These are phyloP conservation scores for Drosophila villosipedis DNA, from an alignment of 2,888 invertebrate species.

Conservation along the genomic window DNA sequence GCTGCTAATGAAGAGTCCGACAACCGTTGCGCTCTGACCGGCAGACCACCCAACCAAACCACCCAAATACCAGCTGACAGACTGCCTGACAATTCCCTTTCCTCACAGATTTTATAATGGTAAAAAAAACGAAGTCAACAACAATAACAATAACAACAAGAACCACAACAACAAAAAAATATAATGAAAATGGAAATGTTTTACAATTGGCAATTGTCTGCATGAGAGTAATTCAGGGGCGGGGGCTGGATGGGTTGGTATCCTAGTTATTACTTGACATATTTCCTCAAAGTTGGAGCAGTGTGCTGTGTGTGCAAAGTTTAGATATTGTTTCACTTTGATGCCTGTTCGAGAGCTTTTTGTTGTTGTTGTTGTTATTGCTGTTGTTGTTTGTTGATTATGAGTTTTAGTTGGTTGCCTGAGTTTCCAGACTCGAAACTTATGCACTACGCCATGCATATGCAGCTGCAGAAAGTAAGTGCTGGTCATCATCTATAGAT, in stretches of 20 bases:
- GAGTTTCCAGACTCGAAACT: conserved; percentile 4
- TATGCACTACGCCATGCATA: neutral
- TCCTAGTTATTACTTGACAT: conserved; percentile 49
- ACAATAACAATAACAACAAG: neutral
- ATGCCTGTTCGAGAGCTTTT: conserved; percentile 3
- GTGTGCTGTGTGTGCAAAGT: conserved; percentile 8
- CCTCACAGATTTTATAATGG: conserved; percentile 25
- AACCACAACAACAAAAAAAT: neutral
- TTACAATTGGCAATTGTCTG: conserved; percentile 62
- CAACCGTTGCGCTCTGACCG: conserved; percentile 14
- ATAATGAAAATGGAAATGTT: conserved; percentile 39
- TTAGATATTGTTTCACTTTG: conserved; percentile 6
- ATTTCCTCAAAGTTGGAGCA: conserved; percentile 51
- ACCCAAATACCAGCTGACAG: conserved; percentile 18
- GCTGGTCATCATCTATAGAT: conserved; percentile 2
- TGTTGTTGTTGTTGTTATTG: neutral
- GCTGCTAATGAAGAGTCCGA: conserved; percentile 70
- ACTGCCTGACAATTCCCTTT: conserved; percentile 16
- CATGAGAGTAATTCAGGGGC: neutral
- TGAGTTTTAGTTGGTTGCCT: conserved; percentile 16
- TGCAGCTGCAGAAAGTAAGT: neutral
- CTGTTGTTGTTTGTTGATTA: conserved; percentile 20
- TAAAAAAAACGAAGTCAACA: neutral
- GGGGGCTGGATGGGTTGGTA: too few species aligned
- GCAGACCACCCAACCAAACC: conserved; percentile 7